phyloP scores from a whole-genome alignment of 2,797 vertebrate genomes.

The Adelosebastes latens region DNA sequence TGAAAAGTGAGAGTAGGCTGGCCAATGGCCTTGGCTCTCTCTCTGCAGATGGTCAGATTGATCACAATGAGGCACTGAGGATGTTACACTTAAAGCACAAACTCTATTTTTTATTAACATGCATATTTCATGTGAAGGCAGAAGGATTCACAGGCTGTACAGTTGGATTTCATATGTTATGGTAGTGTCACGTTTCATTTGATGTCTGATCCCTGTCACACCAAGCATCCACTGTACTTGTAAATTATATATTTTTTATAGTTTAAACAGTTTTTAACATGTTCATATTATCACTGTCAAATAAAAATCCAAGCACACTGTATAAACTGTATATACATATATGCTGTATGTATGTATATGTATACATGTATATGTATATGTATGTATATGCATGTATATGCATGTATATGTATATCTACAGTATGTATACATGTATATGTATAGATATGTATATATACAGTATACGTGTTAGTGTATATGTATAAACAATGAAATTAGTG shows the following conservation, averaged over 20 bases:
- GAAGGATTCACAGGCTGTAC: neutral
- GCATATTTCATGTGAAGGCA: neutral
- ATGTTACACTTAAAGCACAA: neutral
- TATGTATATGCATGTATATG: no score
- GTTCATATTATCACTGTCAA: no score
- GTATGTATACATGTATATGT: neutral
- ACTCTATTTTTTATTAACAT: neutral
- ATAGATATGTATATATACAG: neutral
- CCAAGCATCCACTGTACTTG: neutral
- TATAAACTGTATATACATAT: no score
- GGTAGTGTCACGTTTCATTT: neutral
- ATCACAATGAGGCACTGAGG: neutral
- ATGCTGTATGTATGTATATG: no score
- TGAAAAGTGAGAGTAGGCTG: neutral
- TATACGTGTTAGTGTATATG: neutral
- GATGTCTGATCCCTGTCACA: neutral
- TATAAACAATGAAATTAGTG: no score
- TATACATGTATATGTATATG: no score
- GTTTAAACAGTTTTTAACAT: no score
- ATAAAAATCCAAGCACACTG: no score
- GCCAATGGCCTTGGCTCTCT: neutral
- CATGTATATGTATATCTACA: no score
- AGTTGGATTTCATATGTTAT: neutral
- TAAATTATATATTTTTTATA: neutral
- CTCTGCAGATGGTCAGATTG: conserved; percentile 9